These are phyloP conservation scores for Thymelicus lineola DNA, from an alignment of 2,888 invertebrate species.

Conservation along the genomic window DNA sequence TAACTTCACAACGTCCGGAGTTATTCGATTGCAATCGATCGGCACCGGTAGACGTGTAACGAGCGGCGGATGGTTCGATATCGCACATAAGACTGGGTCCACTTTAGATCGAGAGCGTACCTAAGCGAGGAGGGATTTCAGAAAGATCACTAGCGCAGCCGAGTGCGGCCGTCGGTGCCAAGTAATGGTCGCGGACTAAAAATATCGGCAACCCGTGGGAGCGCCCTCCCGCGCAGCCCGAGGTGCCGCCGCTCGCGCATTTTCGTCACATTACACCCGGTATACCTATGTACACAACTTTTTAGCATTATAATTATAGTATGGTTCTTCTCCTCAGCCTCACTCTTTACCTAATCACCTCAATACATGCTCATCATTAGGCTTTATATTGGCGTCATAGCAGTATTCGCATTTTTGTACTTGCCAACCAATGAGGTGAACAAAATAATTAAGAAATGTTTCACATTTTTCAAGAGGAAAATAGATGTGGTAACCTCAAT, in stretches of 20 bases:
- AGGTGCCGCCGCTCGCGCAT: slow-evolving; percentile 77
- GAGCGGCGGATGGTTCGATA: slow-evolving; percentile 58
- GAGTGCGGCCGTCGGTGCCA: slow-evolving; percentile 86
- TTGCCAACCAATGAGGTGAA: slow-evolving; percentile 15
- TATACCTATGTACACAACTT: slow-evolving; percentile 39
- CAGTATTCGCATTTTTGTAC: slow-evolving; percentile 1
- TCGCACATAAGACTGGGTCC: slow-evolving; percentile 70
- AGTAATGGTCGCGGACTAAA: slow-evolving; percentile 88
- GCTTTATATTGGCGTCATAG: slow-evolving; percentile 1
- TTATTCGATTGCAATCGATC: not conserved
- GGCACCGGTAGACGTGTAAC: slow-evolving; percentile 41
- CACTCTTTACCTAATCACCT: slow-evolving; percentile 11
- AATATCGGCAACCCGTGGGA: slow-evolving; percentile 87
- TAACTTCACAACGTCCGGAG: slow-evolving; percentile 46
- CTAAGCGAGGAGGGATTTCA: slow-evolving; percentile 78
- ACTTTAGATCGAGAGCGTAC: slow-evolving; percentile 76
- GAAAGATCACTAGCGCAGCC: slow-evolving; percentile 81
- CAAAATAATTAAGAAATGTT: slow-evolving; percentile 11
- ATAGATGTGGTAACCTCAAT: slow-evolving; percentile 36
- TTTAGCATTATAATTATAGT: slow-evolving; percentile 35
- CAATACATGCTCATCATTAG: not conserved
- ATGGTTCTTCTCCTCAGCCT: slow-evolving; percentile 6
- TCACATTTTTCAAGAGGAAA: slow-evolving; percentile 30
- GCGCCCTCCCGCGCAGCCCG: slow-evolving; percentile 84
- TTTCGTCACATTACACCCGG: slow-evolving; percentile 66